Evolutionary conservation across 2,888 invertebrate species (phyloP).

Genomic region (Podotricha telesiphe): DNA sequence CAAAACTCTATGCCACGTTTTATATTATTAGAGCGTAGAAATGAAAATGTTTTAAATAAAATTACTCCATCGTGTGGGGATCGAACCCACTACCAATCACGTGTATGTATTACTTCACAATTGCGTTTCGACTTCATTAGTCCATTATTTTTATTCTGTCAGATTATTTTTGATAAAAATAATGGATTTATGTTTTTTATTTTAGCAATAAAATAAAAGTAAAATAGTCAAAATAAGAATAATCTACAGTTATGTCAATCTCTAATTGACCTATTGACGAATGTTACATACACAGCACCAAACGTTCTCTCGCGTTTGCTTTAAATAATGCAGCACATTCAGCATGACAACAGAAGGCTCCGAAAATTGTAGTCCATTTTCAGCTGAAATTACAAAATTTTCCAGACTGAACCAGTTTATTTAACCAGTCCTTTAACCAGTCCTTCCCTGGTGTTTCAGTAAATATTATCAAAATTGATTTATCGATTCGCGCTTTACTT

Average conservation of each 20-base stretch:
- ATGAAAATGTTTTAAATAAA: too few relatives aligned
- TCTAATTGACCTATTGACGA: conserved; percentile 7
- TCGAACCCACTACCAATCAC: too few relatives aligned
- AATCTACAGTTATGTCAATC: background rate
- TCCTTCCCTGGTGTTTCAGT: background rate
- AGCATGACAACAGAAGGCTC: background rate
- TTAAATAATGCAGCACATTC: conserved; percentile 3
- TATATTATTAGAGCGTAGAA: too few relatives aligned
- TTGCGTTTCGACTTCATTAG: too few relatives aligned
- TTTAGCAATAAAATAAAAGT: too few relatives aligned
- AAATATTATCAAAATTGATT: background rate
- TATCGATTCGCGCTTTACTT: background rate
- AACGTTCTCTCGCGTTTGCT: background rate
- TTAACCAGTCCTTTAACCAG: too few relatives aligned
- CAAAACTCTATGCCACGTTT: too few relatives aligned
- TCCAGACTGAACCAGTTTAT: background rate
- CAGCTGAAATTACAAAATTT: background rate
- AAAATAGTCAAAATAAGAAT: background rate
- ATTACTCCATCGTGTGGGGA: too few relatives aligned
- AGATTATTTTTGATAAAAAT: too few relatives aligned
- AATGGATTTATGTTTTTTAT: too few relatives aligned
- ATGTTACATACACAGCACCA: background rate
- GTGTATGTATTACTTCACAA: too few relatives aligned
- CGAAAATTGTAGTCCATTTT: conserved; percentile 5
- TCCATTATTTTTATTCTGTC: too few relatives aligned